Conservation (phyloP, 2,797 vertebrate genomes). For the Peromyscus nudipes region DNA sequence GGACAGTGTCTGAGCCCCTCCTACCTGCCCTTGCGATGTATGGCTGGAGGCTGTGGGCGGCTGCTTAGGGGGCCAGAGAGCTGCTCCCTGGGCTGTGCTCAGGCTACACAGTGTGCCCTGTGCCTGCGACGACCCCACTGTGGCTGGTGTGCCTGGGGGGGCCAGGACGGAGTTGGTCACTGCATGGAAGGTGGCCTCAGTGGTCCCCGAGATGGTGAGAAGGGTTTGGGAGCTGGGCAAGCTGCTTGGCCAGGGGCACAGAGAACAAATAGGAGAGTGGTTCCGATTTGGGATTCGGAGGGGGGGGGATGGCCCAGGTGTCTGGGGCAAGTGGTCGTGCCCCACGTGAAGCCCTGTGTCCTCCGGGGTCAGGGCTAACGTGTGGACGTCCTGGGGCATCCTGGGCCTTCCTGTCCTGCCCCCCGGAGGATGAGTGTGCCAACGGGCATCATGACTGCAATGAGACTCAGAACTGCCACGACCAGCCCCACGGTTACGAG, state of each 20-base stretch:
- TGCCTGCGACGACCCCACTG: conserved; percentile 95
- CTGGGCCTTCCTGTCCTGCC: conserved; percentile 96
- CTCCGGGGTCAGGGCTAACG: conserved; percentile 85
- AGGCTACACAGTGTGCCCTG: conserved; percentile 94
- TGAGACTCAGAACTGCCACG: conserved; percentile 94
- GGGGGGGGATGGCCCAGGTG: not conserved
- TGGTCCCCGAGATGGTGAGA: conserved; percentile 87
- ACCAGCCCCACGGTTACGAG: conserved; percentile 92
- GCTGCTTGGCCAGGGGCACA: not conserved
- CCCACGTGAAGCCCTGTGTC: conserved; percentile 55
- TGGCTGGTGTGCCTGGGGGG: conserved; percentile 93
- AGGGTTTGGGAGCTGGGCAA: not conserved
- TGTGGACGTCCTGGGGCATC: conserved; percentile 89
- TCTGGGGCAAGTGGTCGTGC: not conserved
- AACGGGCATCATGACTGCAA: conserved; percentile 95
- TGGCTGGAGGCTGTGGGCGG: conserved; percentile 94
- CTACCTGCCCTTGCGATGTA: conserved; percentile 93
- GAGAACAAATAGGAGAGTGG: not conserved
- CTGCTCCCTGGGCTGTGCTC: conserved; percentile 94
- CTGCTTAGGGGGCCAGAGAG: conserved; percentile 93
- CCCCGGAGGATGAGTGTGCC: conserved; percentile 94
- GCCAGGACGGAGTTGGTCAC: conserved; percentile 93
- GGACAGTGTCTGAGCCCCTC: conserved; percentile 95
- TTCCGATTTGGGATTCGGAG: not conserved
- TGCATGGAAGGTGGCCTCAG: conserved; percentile 95